Conservation (phyloP, 2,113 vertebrate genomes). For the Sprattus sprattus region DNA sequence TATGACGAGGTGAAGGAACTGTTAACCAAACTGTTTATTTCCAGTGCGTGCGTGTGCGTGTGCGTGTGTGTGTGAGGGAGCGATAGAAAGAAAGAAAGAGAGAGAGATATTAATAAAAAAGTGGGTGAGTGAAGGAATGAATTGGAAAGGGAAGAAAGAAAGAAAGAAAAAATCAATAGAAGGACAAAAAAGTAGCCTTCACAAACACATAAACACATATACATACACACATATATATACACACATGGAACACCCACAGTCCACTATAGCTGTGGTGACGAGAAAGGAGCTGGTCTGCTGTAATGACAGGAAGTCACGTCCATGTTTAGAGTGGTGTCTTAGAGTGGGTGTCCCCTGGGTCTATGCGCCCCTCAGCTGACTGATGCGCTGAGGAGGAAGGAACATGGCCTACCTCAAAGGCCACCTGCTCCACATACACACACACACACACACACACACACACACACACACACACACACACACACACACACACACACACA, state of each 20-base stretch:
- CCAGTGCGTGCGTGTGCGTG: conserved; percentile 17
- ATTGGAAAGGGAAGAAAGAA: background rate
- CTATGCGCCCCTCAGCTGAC: background rate
- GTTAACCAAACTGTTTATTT: background rate
- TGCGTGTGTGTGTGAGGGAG: background rate
- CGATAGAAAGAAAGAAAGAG: background rate
- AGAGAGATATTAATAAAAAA: background rate
- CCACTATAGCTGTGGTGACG: background rate
- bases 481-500: background rate
- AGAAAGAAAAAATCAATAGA: too few species aligned
- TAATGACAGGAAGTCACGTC: background rate
- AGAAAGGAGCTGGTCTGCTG: background rate
- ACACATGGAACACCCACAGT: too few species aligned
- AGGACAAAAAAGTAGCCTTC: too few species aligned
- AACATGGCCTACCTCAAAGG: background rate
- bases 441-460: too few species aligned
- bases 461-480: background rate
- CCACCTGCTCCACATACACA: background rate
- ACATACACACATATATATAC: too few species aligned
- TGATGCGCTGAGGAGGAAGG: background rate
- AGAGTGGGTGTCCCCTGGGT: background rate
- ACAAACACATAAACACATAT: too few species aligned
- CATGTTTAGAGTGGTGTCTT: background rate
- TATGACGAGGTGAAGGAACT: background rate
- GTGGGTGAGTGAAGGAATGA: background rate